Conservation (phyloP, 2,888 invertebrate species). For the Oscheius myriophilus region DNA sequence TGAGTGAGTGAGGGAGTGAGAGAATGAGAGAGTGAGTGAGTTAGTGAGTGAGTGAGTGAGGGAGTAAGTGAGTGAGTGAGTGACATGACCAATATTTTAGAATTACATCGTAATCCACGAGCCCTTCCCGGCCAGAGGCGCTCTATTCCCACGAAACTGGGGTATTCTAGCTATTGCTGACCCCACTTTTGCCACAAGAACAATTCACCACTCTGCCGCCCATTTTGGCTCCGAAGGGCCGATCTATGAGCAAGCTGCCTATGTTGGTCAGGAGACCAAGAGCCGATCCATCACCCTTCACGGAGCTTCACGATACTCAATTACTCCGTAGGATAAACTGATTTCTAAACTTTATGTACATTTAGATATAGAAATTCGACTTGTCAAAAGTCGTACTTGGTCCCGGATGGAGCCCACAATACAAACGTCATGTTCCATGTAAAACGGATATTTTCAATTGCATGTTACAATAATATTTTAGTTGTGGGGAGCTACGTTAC, state of each 20-base stretch:
- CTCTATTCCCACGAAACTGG: slow-evolving; percentile 8
- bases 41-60: too few relatives aligned
- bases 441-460: too few relatives aligned
- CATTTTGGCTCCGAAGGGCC: slow-evolving; percentile 22
- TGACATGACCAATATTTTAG: too few relatives aligned
- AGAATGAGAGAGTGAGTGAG: too few relatives aligned
- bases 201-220: slow-evolving; percentile 11
- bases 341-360: too few relatives aligned
- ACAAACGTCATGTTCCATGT: slow-evolving; percentile 15
- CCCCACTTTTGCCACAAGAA: neutral
- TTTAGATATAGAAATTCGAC: neutral
- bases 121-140: neutral
- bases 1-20: too few relatives aligned
- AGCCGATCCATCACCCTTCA: slow-evolving; percentile 6
- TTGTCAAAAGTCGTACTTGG: neutral
- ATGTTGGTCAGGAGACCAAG: slow-evolving; percentile 5
- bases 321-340: neutral
- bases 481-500: slow-evolving; percentile 12
- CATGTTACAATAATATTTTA: neutral
- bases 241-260: slow-evolving; percentile 11
- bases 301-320: slow-evolving; percentile 7
- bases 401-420: slow-evolving; percentile 17
- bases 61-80: too few relatives aligned
- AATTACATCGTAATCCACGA: slow-evolving; percentile 21
- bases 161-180: slow-evolving; percentile 7